Evolutionary conservation across 2,888 invertebrate species (phyloP).

Genomic region (Melolontha melolontha): DNA sequence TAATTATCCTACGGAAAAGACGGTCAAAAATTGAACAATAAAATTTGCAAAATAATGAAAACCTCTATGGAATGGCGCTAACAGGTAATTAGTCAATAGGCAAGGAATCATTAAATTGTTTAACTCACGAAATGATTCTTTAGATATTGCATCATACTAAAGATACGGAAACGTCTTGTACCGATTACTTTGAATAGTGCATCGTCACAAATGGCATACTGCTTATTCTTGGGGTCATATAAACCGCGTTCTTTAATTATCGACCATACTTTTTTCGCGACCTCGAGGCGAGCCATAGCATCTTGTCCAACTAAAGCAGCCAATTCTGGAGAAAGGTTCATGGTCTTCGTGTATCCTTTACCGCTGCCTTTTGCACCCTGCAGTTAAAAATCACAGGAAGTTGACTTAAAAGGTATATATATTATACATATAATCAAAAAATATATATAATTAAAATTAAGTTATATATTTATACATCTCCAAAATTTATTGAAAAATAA

Average conservation of each 20-base stretch:
- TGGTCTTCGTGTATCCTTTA: slow-evolving; percentile 86
- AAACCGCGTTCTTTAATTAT: slow-evolving; percentile 90
- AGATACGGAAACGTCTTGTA: slow-evolving; percentile 91
- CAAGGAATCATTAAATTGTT: slow-evolving; percentile 48
- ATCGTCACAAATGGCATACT: slow-evolving; percentile 94
- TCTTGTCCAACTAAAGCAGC: slow-evolving; percentile 87
- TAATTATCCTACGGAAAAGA: no score
- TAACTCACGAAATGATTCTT: slow-evolving; percentile 87
- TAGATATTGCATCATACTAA: slow-evolving; percentile 97
- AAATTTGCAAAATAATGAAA: slow-evolving; percentile 9
- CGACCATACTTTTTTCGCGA: slow-evolving; percentile 91
- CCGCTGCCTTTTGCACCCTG: slow-evolving; percentile 63
- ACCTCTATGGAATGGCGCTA: slow-evolving; percentile 32
- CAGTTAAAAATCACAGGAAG: slow-evolving; percentile 31
- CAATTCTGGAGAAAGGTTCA: slow-evolving; percentile 86
- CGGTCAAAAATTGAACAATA: neutral
- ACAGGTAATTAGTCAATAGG: slow-evolving; percentile 30
- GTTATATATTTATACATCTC: no score
- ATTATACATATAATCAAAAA: no score
- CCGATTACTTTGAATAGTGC: slow-evolving; percentile 91
- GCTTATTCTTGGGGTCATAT: slow-evolving; percentile 94
- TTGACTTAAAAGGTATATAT: neutral
- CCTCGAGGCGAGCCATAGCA: slow-evolving; percentile 87
- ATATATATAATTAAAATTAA: no score
- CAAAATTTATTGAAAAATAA: no score